Evolutionary conservation across 1,140 invertebrate species (phyloP).

Genomic region (Lepidostoma basale): DNA sequence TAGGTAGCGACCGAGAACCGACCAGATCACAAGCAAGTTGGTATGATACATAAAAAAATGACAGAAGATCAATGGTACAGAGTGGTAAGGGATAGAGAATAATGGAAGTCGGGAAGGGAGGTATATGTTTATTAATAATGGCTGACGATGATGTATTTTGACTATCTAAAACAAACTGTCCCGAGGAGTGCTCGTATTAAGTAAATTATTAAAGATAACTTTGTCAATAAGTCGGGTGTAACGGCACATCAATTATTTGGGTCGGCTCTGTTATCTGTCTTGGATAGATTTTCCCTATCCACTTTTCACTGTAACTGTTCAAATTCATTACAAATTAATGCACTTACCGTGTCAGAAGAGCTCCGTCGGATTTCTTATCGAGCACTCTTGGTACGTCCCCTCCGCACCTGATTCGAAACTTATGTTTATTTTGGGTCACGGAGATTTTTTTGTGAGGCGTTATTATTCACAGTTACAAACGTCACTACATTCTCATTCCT

Average conservation of each 20-base stretch:
- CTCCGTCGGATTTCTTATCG: slow-evolving; percentile 6
- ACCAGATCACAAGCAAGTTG: too few relatives aligned
- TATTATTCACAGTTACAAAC: not conserved
- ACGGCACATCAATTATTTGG: slow-evolving; percentile 8
- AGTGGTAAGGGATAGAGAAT: too few relatives aligned
- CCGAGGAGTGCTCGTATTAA: too few relatives aligned
- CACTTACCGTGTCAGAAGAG: slow-evolving; percentile 3
- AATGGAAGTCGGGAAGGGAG: too few relatives aligned
- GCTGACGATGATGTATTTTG: too few relatives aligned
- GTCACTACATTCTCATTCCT: too few relatives aligned
- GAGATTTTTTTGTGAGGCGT: not conserved
- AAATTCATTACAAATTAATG: slow-evolving; percentile 24
- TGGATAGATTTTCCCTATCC: not conserved
- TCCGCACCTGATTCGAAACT: not conserved
- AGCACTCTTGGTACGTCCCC: not conserved
- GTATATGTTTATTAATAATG: too few relatives aligned
- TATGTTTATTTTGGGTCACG: slow-evolving; percentile 5
- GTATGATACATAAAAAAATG: too few relatives aligned
- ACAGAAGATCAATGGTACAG: too few relatives aligned
- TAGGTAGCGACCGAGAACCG: too few relatives aligned
- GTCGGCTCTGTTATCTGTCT: slow-evolving; percentile 9
- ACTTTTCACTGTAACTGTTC: slow-evolving; percentile 7
- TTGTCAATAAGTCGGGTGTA: not conserved
- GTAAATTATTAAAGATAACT: slow-evolving; percentile 10
- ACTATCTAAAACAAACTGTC: too few relatives aligned